Evolutionary conservation across 2,888 invertebrate species (phyloP).

Genomic region (Ligdia adustata): DNA sequence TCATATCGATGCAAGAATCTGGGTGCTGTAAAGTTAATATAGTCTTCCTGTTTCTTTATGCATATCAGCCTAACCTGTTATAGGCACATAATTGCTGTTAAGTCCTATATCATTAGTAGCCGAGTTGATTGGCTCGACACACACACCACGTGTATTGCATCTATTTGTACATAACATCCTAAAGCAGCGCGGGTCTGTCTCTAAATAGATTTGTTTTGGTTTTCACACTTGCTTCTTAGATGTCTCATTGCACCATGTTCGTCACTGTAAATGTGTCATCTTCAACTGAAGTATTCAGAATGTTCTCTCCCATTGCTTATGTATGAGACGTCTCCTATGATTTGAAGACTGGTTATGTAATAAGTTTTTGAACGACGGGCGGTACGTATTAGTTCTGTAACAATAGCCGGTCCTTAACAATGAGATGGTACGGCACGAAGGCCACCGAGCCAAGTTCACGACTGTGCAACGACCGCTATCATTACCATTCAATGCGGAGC

Average conservation of each 20-base stretch:
- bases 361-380: constrained; percentile 29
- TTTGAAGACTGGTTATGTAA: constrained; percentile 30
- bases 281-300: constrained; percentile 6
- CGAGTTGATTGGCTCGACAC: constrained; percentile 31
- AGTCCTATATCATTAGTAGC: constrained; percentile 35
- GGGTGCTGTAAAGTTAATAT: constrained; percentile 14
- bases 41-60: constrained; percentile 30
- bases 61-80: constrained; percentile 40
- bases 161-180: constrained; percentile 35
- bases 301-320: constrained; percentile 23
- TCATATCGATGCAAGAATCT: constrained; percentile 20
- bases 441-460: constrained; percentile 74
- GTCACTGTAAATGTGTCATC: constrained; percentile 17
- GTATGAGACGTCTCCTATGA: constrained; percentile 26
- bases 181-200: constrained; percentile 20
- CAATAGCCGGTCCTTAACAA: constrained; percentile 53
- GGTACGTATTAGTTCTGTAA: constrained; percentile 40
- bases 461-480: constrained; percentile 75
- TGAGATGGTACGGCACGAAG: constrained; percentile 64
- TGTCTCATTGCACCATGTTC: constrained; percentile 12
- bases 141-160: constrained; percentile 37
- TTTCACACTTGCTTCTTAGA: constrained; percentile 14
- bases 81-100: constrained; percentile 17
- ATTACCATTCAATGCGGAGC: constrained; percentile 70
- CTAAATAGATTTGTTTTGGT: constrained; percentile 26